Base-by-base conservation (phyloP, 2,888 invertebrate species). In the Ophion ventricosus region DNA sequence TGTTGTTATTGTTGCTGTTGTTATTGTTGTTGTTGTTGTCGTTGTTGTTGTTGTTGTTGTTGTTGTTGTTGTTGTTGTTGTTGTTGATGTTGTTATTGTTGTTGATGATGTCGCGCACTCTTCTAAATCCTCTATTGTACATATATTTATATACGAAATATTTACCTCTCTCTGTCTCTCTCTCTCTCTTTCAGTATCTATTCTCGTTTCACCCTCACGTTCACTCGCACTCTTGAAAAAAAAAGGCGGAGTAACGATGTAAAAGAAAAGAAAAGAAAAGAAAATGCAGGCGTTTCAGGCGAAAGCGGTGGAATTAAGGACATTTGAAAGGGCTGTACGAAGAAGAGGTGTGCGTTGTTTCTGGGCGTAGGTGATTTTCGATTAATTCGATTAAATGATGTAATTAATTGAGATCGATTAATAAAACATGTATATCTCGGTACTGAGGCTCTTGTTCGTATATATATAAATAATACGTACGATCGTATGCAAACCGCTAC, bases 61-160 rank as follows among this genome's bases (percentile, higher is more conserved):
- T 82, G 80, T 82, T 82, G 83, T 83, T 88, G 86, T 86, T 82
- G 69, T 80, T 86, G 83, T 84, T 86, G 83, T 82, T 86, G 83
- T 76, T 85, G 66, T 26, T 63, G 69, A 29, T 54, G 11, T 20
- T 67, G 49, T 67, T 43, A 23, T 43, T 43, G 11, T 43, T 49
- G 49, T 23, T 23, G 67, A 63, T 67, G 70, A n/a, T 70, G 63
- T 66, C 56, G 61, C 40, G 61, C 69, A 40, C 56, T 79, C 72
- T 57, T 81, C 66, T 76, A 20, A 69, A 29, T 57, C 66, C n/a
- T 56, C 56, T 64, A 35, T 20, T 23, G 40, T 49, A 26, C 54
- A 66, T 82, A 75, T 63, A 56, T 74, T 63, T 7, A 54, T 54
- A 11, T 29, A 49, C 43, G 23, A 61, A 57, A 20, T 63, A 40